phyloP scores from a whole-genome alignment of 2,797 vertebrate genomes.

The Oophaga sylvatica region DNA sequence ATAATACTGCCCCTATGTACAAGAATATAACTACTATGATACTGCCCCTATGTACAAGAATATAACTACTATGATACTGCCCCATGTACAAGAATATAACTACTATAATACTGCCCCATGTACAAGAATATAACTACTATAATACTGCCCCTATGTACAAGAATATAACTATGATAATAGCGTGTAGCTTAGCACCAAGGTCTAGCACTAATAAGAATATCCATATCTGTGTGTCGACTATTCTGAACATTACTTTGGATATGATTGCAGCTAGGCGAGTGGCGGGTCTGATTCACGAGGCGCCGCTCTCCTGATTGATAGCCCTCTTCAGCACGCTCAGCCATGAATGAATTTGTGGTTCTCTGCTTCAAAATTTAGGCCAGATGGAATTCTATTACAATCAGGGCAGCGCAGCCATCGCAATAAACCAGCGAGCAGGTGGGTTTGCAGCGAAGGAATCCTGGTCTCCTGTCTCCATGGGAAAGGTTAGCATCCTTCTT shows the following conservation, averaged over 20 bases:
- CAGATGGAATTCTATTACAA: conserved; percentile 40
- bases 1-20: too few relatives aligned
- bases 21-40: too few relatives aligned
- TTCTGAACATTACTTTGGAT: conserved; percentile 29
- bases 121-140: too few relatives aligned
- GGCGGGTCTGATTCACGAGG: background rate
- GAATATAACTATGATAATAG: too few relatives aligned
- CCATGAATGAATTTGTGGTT: background rate
- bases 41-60: too few relatives aligned
- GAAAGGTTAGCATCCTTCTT: conserved; percentile 41
- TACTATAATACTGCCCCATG: too few relatives aligned
- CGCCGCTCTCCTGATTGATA: conserved; percentile 18
- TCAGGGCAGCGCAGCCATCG: conserved; percentile 4
- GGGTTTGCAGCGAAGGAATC: conserved; percentile 31
- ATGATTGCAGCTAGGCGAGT: background rate
- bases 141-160: too few relatives aligned
- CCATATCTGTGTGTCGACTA: background rate
- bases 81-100: too few relatives aligned
- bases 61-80: too few relatives aligned
- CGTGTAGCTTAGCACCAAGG: too few relatives aligned
- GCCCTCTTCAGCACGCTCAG: background rate
- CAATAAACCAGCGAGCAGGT: conserved; percentile 27
- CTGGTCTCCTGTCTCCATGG: conserved; percentile 9
- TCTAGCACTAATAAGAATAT: background rate
- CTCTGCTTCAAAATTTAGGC: conserved; percentile 20